Conservation (phyloP, 2,888 invertebrate genomes). For the Aproaerema taeniolella region DNA sequence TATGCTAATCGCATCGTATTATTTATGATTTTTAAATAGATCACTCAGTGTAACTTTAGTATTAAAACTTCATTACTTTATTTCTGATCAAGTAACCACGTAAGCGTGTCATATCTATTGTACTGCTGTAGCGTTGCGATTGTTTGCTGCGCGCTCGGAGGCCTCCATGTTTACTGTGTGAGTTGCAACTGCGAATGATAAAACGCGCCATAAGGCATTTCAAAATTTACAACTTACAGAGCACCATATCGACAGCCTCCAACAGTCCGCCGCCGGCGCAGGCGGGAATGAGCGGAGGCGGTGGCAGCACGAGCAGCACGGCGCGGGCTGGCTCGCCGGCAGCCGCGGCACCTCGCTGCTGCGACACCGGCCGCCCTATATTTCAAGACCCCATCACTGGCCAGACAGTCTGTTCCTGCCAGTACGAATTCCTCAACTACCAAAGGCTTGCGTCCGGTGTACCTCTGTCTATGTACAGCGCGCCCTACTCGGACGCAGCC, state of each 20-base stretch:
- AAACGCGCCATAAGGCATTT: conserved; percentile 75
- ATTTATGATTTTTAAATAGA: conserved; percentile 2
- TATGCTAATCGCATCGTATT: conserved; percentile 21
- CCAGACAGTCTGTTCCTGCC: conserved; percentile 93
- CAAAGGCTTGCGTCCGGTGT: conserved; percentile 86
- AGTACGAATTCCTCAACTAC: conserved; percentile 92
- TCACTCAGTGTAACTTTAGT: conserved; percentile 19
- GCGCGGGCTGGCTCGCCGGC: conserved; percentile 72
- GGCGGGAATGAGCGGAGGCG: conserved; percentile 77
- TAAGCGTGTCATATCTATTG: conserved; percentile 39
- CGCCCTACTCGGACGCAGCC: conserved; percentile 85
- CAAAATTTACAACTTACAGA: conserved; percentile 77
- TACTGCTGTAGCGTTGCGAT: conserved; percentile 43
- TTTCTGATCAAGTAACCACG: conserved; percentile 30
- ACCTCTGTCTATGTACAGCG: conserved; percentile 88
- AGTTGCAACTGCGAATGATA: conserved; percentile 64
- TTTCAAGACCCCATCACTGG: conserved; percentile 94
- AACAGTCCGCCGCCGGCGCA: conserved; percentile 82
- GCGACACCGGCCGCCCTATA: conserved; percentile 94
- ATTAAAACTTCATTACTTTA: conserved; percentile 12
- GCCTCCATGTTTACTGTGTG: conserved; percentile 47
- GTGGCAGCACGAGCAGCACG: conserved; percentile 69
- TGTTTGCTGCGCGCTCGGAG: conserved; percentile 57
- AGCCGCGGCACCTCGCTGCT: conserved; percentile 83
- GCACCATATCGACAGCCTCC: conserved; percentile 84